Percentiles rank a stretch among this genome's conserved stretches.
Conservation (phyloP, 2,113 vertebrate genomes). For the Polypterus senegalus region DNA sequence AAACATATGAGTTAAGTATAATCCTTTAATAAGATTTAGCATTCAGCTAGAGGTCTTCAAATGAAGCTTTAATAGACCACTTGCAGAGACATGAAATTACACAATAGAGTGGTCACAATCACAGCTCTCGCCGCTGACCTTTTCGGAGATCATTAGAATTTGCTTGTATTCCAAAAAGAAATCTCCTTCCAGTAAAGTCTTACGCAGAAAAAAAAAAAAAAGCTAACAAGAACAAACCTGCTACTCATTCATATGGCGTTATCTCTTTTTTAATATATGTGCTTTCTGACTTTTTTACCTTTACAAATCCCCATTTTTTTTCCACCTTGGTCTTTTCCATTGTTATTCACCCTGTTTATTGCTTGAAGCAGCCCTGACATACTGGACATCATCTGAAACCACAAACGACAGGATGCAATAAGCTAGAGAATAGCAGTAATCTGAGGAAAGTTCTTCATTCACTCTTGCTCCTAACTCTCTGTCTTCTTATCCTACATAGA, state of each 20-base stretch:
- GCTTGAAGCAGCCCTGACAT: constrained; percentile 76
- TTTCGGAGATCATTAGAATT: neutral
- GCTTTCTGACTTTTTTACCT: constrained; percentile 45
- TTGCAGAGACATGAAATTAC: neutral
- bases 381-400: constrained; percentile 94
- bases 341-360: constrained; percentile 86
- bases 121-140: neutral
- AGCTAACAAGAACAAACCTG: constrained; percentile 5
- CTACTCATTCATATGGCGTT: constrained; percentile 1
- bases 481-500: constrained; percentile 98
- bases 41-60: neutral
- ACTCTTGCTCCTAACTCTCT: constrained; percentile 90
- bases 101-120: neutral
- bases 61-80: neutral
- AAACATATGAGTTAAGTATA: too few species aligned
- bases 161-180: neutral
- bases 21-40: too few species aligned
- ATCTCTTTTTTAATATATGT: constrained; percentile 26
- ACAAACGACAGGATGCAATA: constrained; percentile 97
- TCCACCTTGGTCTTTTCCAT: constrained; percentile 59
- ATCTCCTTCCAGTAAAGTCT: neutral
- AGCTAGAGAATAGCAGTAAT: constrained; percentile 90
- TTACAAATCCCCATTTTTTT: constrained; percentile 47
- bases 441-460: constrained; percentile 96
- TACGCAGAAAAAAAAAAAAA: constrained; percentile 1